Base-by-base conservation (phyloP, 1,140 invertebrate species). In the Drosophila navojoa region DNA sequence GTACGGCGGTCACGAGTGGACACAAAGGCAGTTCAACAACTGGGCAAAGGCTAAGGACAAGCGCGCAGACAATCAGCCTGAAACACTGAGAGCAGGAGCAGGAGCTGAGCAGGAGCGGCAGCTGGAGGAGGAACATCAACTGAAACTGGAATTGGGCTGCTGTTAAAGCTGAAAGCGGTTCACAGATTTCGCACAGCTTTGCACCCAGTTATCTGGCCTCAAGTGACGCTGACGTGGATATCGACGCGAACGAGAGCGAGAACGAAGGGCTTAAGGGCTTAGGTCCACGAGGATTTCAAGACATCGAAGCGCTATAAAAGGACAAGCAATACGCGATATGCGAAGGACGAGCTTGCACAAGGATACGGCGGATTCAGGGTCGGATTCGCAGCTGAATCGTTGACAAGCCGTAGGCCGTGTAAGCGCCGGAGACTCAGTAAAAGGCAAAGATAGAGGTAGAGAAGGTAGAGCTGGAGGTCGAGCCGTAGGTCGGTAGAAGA, bases 151-250 rank as follows among this genome's bases (percentile, higher is more conserved):
- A 19, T 10, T 38, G 5, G 3, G 25, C 32, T 32, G 10, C 10
- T 38, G 9, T 15, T n/a, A 38, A 15, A 25, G 40, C n/a, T 32
- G 45, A 29, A 15, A 55, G 5, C 40, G 19, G n/a, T 22, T 47
- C 42, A 55, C 47, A 60, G 38, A 47, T 35, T 84, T 67, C 62
- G 47, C 45, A 57, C 59, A 77, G 81, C 69, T 84, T 84, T 74
- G 60, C 77, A 50, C 72, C 2, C 49, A 59, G 45, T 67, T 79
- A 73, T 71, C 73, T 77, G 35, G 40, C 67, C 64, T 54, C 42
- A 50, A 76, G 47, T 54, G 69, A 71, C 60, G 59, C 42, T 54
- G 59, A 53, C 35, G 32, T 5, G 15, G 58, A 47, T 42, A 27
- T 29, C 5, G 35, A 40, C 25, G 9, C 16, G 42, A 45, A 45